Conservation (phyloP, 2,888 invertebrate species). For the Boloria selene region DNA sequence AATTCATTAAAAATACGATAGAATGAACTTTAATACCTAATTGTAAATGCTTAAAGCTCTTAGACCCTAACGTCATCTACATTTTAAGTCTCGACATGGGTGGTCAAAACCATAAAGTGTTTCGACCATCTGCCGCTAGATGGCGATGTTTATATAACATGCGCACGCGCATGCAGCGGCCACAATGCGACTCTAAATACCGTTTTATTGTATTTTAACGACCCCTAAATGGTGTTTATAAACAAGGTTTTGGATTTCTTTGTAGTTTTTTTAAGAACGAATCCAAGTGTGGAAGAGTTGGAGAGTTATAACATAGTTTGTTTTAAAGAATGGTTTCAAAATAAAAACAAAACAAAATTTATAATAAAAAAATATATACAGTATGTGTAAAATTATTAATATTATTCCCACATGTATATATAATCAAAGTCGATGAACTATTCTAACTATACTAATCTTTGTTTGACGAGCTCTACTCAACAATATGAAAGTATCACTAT, state of each 20-base stretch:
- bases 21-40: no score
- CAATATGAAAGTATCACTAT: no score
- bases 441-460: no score
- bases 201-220: slow-evolving; percentile 39
- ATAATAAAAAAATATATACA: no score
- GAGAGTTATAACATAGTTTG: neutral
- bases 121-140: slow-evolving; percentile 60
- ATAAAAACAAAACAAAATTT: no score
- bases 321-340: no score
- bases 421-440: no score
- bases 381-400: no score
- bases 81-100: slow-evolving; percentile 46
- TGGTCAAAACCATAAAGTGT: slow-evolving; percentile 52
- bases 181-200: slow-evolving; percentile 23
- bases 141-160: slow-evolving; percentile 57
- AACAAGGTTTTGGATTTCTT: slow-evolving; percentile 32
- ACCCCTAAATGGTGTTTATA: slow-evolving; percentile 33
- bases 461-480: no score
- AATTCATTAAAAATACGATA: neutral
- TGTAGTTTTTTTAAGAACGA: slow-evolving; percentile 15
- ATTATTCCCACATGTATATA: no score
- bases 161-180: slow-evolving; percentile 20
- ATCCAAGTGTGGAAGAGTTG: neutral
- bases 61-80: slow-evolving; percentile 33
- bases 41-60: neutral